phyloP scores from a whole-genome alignment of 53 echinoderm and acorn worm genomes.

The Echinarachnius parma region DNA sequence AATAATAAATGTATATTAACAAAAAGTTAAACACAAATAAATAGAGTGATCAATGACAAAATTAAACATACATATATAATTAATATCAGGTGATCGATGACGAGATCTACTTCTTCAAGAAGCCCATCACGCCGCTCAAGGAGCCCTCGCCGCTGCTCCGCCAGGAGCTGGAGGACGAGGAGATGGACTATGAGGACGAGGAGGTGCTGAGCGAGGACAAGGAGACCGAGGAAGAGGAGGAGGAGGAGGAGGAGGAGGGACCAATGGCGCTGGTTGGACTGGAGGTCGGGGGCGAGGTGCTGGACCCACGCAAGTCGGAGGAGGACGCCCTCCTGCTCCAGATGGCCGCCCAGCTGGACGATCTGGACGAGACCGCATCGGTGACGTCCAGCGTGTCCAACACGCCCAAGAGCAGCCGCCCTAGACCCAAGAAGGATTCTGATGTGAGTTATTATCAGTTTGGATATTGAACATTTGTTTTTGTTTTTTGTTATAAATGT shows the following conservation, averaged over 20 bases:
- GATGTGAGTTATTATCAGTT: too few relatives aligned
- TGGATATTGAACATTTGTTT: too few relatives aligned
- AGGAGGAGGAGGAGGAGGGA: constrained; percentile 30
- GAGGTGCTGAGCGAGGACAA: constrained; percentile 30
- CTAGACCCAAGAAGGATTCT: constrained; percentile 50
- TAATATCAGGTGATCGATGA: constrained; percentile 98
- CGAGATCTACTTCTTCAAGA: constrained; percentile 99
- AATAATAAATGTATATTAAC: too few relatives aligned
- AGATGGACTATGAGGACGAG: constrained; percentile 34
- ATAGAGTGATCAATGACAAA: too few relatives aligned
- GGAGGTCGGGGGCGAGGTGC: constrained; percentile 40
- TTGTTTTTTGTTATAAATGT: too few relatives aligned
- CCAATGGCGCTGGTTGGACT: constrained; percentile 9
- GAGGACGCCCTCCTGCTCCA: constrained; percentile 38
- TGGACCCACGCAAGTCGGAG: constrained; percentile 42
- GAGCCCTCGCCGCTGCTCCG: constrained; percentile 94
- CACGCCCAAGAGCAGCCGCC: constrained; percentile 53
- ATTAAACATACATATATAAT: too few relatives aligned
- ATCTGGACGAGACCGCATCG: constrained; percentile 18
- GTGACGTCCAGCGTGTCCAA: constrained; percentile 35
- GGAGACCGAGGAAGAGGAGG: constrained; percentile 35
- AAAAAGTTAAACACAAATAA: too few relatives aligned
- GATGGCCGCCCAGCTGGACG: constrained; percentile 33
- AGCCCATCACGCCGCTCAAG: constrained; percentile 91
- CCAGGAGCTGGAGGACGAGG: constrained; percentile 42